Evolutionary conservation across 37 sponge, comb jelly and placozoan species (phyloP).

Genomic region (Theonella swinhoei): DNA sequence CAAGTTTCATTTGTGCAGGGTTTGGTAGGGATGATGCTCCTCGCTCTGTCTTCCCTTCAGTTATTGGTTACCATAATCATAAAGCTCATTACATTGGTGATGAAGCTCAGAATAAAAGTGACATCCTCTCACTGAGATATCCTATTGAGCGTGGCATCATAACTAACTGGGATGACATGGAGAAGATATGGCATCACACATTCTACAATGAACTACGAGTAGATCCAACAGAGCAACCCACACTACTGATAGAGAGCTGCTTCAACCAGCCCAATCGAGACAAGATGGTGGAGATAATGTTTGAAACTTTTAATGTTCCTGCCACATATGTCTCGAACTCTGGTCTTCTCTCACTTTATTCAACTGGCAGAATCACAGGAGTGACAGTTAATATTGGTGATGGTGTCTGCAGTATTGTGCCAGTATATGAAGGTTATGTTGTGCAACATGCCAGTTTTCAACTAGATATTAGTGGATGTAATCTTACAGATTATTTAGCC

Average conservation of each 20-base stretch:
- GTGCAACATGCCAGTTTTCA: conserved; percentile 98
- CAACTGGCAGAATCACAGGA: conserved; percentile 98
- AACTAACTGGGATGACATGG: no score
- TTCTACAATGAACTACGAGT: conserved; percentile 99
- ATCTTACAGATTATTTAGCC: conserved; percentile 99
- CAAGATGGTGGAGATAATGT: conserved; percentile 99
- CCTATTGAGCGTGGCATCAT: no score
- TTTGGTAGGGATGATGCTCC: no score
- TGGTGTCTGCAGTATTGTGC: conserved; percentile 97
- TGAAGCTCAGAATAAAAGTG: no score
- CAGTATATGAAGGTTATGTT: conserved; percentile 98
- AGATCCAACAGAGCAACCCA: conserved; percentile 98
- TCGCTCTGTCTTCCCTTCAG: no score
- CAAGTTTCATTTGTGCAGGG: no score
- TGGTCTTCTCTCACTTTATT: conserved; percentile 98
- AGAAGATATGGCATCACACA: conserved; percentile 99
- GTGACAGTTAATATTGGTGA: conserved; percentile 99
- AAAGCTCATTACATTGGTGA: no score
- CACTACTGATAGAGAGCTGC: conserved; percentile 97
- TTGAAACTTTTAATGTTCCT: conserved; percentile 99
- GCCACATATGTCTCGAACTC: conserved; percentile 98
- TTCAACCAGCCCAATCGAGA: conserved; percentile 99
- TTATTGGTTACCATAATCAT: no score
- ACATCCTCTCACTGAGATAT: no score
- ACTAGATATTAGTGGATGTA: conserved; percentile 96